Base-by-base conservation (phyloP, 92 coral and sea anemone species). In the Epizoanthus stellaris region DNA sequence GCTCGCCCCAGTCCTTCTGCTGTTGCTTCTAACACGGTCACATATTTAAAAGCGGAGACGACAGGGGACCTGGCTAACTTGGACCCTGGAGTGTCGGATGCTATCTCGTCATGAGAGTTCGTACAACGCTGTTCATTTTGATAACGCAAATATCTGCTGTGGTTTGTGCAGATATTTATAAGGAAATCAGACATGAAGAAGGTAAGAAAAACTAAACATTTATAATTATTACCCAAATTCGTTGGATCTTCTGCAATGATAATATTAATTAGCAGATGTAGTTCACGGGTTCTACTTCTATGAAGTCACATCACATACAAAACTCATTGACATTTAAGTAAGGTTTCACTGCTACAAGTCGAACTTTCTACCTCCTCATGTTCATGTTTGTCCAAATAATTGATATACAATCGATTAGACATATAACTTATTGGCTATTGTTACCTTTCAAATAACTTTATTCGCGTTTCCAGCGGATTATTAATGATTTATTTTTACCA, bases 111-210 rank as follows among this genome's bases (percentile, higher is more conserved):
- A 68, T 68, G 73, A 68, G 8, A 14, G 30, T 2, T 36, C 73
- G 3, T 10, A 3, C 14, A 6, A 25, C 30, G 6, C 19, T 68
- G 20, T 66, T 25, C 4, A 0, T 12, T 12, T 34, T 66, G 43
- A 21, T 21, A 11, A 23, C 70, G n/a, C 73, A 13, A 4, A 68
- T 68, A 68, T 38, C 49, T 12, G 21, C 52, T 14, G 47, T 68
- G 39, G 8, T 9, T 68, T 68, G 73, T 68, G 73, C 73, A 68
- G 73, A 68, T 68, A 15, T 68, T 11, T 20, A 43, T 15, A 38
- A 68, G 49, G 49, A 68, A 38, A 23, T 38, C 47, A 40, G 20
- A 36, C 19, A 68, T 3, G 42, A 43, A 14, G 49, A 38, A 68
- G 73, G 73, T 68, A 68, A 68, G 42, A 38, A n/a, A 68, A 38